Base-by-base conservation (phyloP, 1,140 invertebrate species). In the Drosophila nannoptera region DNA sequence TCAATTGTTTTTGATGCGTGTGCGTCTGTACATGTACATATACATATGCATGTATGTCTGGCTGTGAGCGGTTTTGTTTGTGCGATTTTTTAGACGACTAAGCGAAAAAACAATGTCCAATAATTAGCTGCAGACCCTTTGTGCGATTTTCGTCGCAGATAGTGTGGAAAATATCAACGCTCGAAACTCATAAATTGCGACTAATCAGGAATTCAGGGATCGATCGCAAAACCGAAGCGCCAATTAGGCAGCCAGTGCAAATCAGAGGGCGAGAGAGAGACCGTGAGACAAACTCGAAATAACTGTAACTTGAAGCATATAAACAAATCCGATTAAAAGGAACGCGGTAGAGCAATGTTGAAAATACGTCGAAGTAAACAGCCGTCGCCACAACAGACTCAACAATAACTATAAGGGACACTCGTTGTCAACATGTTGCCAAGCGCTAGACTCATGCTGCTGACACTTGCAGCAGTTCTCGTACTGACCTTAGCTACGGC, bases 121-220 rank as follows among this genome's bases (percentile, higher is more conserved):
- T 59, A 75, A 70, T 62, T 64, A 80, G 72, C 48, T 33, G 38
- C 59, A 65, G 40, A 35, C 63, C 66, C 70, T 77, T 77, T 32
- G 49, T 50, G 67, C 46, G 80, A 83, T 83, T 70, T 76, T 68
- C 66, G 73, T 66, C 43, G 73, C 31, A 65, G 76, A 86, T 84
- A 73, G 65, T 49, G 65, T 54, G 53, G 32, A 8, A 75, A 60
- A 65, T 35, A 56, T 60, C 40, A 45, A 52, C 65, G 63, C 36
- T 48, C 60, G 58, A 64, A 74, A 63, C 65, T 81, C 81, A 77
- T 84, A 84, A 84, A 87, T 76, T 82, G 80, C 52, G 49, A 62
- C 66, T 74, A 82, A 82, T 82, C 78, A 58, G 33, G 74, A 68
- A 52, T 68, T 48, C 32, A 22, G 65, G 72, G 36, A 62, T 50